These are phyloP conservation scores for Puma concolor DNA, from an alignment of 2,113 vertebrate species.

Conservation along the genomic window DNA sequence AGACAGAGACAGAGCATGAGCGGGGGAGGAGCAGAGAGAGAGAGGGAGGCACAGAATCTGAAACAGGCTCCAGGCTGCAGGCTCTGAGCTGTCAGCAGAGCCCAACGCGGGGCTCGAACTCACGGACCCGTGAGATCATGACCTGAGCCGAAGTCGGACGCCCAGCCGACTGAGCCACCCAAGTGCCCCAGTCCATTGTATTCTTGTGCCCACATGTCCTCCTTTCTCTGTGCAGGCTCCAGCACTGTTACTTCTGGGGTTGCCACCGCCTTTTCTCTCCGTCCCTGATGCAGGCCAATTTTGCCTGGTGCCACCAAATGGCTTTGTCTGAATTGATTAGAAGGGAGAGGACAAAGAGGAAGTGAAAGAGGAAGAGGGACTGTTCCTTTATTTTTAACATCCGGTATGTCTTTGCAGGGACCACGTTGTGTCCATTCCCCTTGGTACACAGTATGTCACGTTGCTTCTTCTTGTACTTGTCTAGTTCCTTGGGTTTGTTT, in stretches of 20 bases:
- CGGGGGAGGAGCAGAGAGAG: too few species aligned
- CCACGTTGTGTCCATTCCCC: background rate
- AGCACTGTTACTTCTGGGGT: background rate
- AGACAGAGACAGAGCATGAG: too few species aligned
- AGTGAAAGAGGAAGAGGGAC: slow-evolving; percentile 21
- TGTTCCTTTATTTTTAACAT: background rate
- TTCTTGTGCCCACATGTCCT: background rate
- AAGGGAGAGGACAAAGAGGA: background rate
- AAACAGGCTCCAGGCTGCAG: too few species aligned
- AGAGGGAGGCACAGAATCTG: too few species aligned
- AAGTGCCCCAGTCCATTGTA: too few species aligned
- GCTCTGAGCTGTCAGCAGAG: too few species aligned
- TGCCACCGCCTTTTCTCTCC: background rate
- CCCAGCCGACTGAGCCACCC: too few species aligned
- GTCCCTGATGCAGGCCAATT: background rate
- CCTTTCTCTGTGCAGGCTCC: background rate
- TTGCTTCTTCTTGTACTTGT: background rate
- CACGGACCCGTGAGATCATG: too few species aligned
- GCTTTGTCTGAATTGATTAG: background rate
- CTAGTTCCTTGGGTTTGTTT: background rate
- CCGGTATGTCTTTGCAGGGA: background rate
- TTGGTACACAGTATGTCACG: background rate
- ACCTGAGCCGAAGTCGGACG: too few species aligned
- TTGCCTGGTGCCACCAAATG: too few species aligned
- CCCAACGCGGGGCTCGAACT: too few species aligned